Conservation (phyloP, 2,113 vertebrate species). For the Trichechus manatus region DNA sequence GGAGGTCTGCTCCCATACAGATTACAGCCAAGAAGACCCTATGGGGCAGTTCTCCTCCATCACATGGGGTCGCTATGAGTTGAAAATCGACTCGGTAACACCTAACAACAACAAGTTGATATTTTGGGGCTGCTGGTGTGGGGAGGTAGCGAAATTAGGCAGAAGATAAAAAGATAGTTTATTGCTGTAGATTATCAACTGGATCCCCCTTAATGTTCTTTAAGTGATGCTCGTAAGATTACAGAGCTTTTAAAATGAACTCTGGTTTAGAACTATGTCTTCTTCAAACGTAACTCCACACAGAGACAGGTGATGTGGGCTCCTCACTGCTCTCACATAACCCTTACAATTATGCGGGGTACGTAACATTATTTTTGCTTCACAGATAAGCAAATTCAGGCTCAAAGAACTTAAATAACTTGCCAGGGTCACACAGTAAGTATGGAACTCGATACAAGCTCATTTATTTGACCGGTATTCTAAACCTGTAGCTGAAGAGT, state of each 20-base stretch:
- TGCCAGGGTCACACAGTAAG: conserved; percentile 1
- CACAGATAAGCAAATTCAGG: conserved; percentile 4
- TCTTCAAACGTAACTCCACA: background rate
- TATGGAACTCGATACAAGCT: background rate
- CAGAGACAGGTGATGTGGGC: background rate
- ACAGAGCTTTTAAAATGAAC: conserved; percentile 8
- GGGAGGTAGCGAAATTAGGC: background rate
- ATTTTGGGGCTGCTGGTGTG: background rate
- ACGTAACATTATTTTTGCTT: conserved; percentile 14
- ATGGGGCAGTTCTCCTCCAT: too few species aligned
- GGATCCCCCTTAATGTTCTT: background rate
- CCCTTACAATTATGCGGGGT: background rate
- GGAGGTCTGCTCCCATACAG: too few species aligned
- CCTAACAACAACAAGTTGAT: background rate
- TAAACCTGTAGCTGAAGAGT: conserved; percentile 1
- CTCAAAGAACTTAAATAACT: conserved; percentile 22
- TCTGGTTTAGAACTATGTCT: conserved; percentile 34
- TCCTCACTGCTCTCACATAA: background rate
- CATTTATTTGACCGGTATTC: conserved; percentile 17
- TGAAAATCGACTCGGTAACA: background rate
- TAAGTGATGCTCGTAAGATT: background rate
- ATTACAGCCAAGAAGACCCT: too few species aligned
- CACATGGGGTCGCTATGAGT: background rate
- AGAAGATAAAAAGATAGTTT: conserved; percentile 36
- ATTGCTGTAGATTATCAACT: background rate